Conservation (phyloP, 2,797 vertebrate species). For the Myiotriccus ornatus region DNA sequence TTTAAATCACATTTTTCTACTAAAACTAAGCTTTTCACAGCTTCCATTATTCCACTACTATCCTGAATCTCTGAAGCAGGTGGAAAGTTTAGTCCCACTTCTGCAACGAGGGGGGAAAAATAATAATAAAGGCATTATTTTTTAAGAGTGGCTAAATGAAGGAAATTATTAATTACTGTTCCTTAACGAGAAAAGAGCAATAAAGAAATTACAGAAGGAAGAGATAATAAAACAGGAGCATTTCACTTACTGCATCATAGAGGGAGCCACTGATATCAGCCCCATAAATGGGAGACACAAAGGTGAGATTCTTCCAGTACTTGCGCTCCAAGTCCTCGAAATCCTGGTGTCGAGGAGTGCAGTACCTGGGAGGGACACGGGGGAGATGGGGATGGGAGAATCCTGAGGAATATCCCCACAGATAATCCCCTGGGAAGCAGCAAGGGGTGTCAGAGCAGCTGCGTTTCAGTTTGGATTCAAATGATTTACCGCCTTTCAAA, state of each 20-base stretch:
- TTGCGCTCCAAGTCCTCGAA: constrained; percentile 97
- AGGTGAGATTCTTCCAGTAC: constrained; percentile 98
- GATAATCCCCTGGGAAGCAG: not conserved
- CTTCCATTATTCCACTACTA: not conserved
- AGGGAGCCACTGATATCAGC: constrained; percentile 96
- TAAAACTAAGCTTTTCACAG: not conserved
- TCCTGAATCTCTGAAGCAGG: not conserved
- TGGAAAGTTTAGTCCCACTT: not conserved
- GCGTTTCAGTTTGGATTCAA: accelerated
- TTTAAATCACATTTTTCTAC: not conserved
- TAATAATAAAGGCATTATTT: not conserved
- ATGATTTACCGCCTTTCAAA: not conserved
- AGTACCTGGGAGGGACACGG: constrained; percentile 80
- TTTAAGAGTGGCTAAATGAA: not conserved
- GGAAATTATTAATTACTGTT: not conserved
- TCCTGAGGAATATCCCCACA: not conserved
- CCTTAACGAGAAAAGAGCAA: not conserved
- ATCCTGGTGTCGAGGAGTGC: constrained; percentile 94
- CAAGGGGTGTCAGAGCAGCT: not conserved
- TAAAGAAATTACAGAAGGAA: not conserved
- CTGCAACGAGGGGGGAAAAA: not conserved
- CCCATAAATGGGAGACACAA: constrained; percentile 95
- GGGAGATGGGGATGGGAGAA: not conserved
- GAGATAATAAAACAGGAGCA: not conserved
- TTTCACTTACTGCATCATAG: constrained; percentile 87